Conservation (phyloP, 2,888 invertebrate genomes). For the Chalcosyrphus nemorum region DNA sequence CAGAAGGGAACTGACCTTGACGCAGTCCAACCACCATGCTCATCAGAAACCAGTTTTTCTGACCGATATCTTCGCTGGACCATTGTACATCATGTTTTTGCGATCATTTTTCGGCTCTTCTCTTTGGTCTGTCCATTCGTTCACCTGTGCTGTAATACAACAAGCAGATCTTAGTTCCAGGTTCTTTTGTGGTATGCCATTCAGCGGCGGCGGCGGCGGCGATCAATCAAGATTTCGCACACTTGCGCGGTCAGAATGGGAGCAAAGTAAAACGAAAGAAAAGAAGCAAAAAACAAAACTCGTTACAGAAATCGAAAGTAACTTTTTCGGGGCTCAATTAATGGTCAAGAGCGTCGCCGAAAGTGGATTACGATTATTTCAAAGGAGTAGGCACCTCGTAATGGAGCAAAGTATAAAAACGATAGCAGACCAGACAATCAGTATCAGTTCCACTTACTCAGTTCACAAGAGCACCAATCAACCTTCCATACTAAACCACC, state of each 20-base stretch:
- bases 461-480: conserved; percentile 42
- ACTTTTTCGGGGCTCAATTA: conserved; percentile 40
- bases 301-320: conserved; percentile 64
- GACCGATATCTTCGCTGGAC: conserved; percentile 44
- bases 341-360: conserved; percentile 57
- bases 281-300: neutral
- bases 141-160: conserved; percentile 51
- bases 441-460: conserved; percentile 59
- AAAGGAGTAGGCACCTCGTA: conserved; percentile 18
- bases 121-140: conserved; percentile 1
- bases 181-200: conserved; percentile 51
- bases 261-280: conserved; percentile 10
- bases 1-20: conserved; percentile 69
- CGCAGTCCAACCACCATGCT: conserved; percentile 24
- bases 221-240: conserved; percentile 58
- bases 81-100: neutral
- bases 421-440: conserved; percentile 2
- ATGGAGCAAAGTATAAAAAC: conserved; percentile 53
- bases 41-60: conserved; percentile 61
- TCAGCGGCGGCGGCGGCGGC: conserved; percentile 21
- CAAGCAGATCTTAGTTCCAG: conserved; percentile 37
- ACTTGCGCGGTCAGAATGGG: conserved; percentile 18
- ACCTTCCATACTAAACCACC: conserved; percentile 41
- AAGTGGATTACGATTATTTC: conserved; percentile 43
- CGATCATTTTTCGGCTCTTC: neutral